Conservation (phyloP, 2,113 vertebrate species). For the Sarotherodon lohbergeri region DNA sequence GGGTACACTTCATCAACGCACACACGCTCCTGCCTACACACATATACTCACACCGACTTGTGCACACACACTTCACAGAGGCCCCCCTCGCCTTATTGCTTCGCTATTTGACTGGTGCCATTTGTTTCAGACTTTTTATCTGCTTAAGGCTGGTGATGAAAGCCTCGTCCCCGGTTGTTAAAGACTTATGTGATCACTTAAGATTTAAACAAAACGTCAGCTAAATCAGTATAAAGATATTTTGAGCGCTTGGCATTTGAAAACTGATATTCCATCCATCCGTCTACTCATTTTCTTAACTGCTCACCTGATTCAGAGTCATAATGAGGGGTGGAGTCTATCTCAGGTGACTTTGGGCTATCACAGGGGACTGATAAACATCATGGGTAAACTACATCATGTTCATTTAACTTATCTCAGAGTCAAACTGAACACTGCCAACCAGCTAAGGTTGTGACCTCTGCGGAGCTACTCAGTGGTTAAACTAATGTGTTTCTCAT, state of each 20-base stretch:
- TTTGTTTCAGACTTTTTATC: constrained; percentile 57
- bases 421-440: not conserved
- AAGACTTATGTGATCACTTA: constrained; percentile 1
- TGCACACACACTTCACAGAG: constrained; percentile 36
- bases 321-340: not conserved
- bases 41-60: constrained; percentile 8
- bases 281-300: not conserved
- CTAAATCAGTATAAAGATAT: not conserved
- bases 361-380: not conserved
- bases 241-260: not conserved
- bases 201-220: constrained; percentile 4
- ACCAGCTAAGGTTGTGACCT: not conserved
- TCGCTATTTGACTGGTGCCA: constrained; percentile 58
- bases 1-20: constrained; percentile 54
- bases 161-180: not conserved
- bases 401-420: not conserved
- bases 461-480: not conserved
- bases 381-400: not conserved
- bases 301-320: not conserved
- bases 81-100: constrained; percentile 46
- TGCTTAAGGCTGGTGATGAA: constrained; percentile 33
- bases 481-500: not conserved
- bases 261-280: not conserved
- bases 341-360: not conserved
- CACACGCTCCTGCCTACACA: constrained; percentile 19